phyloP scores from a whole-genome alignment of 2,113 vertebrate species.

The Nettapus auritus region DNA sequence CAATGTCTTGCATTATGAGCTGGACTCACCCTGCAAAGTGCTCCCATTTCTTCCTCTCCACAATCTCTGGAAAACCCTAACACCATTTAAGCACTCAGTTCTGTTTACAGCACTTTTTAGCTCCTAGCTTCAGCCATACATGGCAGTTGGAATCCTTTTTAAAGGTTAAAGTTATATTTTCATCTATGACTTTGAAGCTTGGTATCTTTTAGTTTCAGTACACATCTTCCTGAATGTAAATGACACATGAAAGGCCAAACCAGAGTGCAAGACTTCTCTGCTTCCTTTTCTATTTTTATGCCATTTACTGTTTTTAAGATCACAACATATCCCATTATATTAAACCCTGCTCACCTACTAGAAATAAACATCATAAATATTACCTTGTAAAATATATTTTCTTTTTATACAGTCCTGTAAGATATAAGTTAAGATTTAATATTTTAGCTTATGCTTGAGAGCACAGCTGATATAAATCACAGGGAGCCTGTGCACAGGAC shows the following conservation, averaged over 20 bases:
- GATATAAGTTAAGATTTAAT: neutral
- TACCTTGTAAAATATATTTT: neutral
- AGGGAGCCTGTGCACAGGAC: neutral
- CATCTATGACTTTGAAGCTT: neutral
- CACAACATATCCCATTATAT: neutral
- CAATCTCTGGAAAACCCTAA: neutral
- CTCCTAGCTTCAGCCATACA: rapidly evolving
- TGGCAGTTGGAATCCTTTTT: neutral
- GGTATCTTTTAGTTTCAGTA: neutral
- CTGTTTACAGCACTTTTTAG: neutral
- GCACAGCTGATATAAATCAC: neutral
- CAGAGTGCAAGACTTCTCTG: neutral
- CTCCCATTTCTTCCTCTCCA: neutral
- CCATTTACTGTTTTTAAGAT: neutral
- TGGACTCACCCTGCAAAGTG: neutral
- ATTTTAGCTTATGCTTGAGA: neutral
- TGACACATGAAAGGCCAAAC: neutral
- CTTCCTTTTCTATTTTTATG: neutral
- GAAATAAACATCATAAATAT: neutral
- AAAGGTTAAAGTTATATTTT: neutral
- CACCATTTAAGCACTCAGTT: rapidly evolving
- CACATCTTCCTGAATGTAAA: neutral
- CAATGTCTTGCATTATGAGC: neutral
- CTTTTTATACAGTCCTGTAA: neutral
- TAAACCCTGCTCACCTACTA: neutral